Evolutionary conservation across 2,888 invertebrate species (phyloP), one percentile per base, ranked within the genome.

Genomic region (Prosopocoilus inquinatus): DNA sequence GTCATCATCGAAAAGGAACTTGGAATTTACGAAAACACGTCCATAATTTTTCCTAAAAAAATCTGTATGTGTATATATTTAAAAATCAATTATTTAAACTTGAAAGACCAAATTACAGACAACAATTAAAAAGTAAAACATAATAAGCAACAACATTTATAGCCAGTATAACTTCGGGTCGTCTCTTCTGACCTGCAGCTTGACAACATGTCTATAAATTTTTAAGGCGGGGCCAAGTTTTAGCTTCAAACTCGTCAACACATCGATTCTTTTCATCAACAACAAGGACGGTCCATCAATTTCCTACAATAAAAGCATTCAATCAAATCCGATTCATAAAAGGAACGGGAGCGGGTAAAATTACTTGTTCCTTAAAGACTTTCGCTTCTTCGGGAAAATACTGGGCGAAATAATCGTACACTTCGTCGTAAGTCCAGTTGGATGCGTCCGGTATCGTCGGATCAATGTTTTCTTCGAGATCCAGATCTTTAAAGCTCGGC

Each of bases 211-310:
- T 50, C 88, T 84, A 69, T 91, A 93, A 38, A 94, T 83, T 67
- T 93, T 90, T 44, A 96, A 80, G 3, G 94, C 94, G 43, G 94
- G 94, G 0, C 96, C 96, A 9, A 96, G 79, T 59, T 91, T 90
- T 13, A 96, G 79, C 38, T 89, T 87, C 58, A 96, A 80, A 34
- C 90, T 90, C 56, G 84, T 86, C 2, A 96, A 81, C 16, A 96
- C 90, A 72, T 96, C 95, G 36, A 86, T 84, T 61, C 96, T 82
- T 67, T 89, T 88, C 75, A 96, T 85, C 67, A 96, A 82, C 57
- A 94, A 80, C 51, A 96, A 76, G 0, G 94, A 91, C 68, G 87
- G 86, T 0, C 96, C 96, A 80, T 96, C 96, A 60, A 96, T 94
- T 73, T 95, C 92, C 91, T 93, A 76, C n/a, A 20, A 76, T 75